These are phyloP conservation scores for Daphoenositta chrysoptera DNA, from an alignment of 2,113 vertebrate species.

Conservation along the genomic window DNA sequence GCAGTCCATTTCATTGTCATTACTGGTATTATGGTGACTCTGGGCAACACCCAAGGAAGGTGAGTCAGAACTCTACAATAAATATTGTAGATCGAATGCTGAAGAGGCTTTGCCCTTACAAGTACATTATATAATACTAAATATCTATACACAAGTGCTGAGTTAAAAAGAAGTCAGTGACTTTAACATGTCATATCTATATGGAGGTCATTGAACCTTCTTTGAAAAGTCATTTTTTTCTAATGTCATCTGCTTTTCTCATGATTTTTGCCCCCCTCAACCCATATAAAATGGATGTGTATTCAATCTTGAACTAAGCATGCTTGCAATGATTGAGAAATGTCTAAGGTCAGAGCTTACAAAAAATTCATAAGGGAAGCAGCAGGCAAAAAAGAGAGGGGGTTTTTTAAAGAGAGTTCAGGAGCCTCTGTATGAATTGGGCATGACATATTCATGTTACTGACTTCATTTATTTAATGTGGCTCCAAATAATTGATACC, in stretches of 20 bases:
- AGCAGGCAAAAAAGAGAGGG: slow-evolving; percentile 47
- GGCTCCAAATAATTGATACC: slow-evolving; percentile 59
- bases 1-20: slow-evolving; percentile 18
- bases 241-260: slow-evolving; percentile 63
- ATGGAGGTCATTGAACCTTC: slow-evolving; percentile 66
- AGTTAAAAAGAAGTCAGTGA: slow-evolving; percentile 68
- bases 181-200: slow-evolving; percentile 55
- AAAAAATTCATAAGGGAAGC: slow-evolving; percentile 62
- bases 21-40: slow-evolving; percentile 6
- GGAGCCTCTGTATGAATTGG: slow-evolving; percentile 47
- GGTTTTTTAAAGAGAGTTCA: slow-evolving; percentile 22
- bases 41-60: slow-evolving; percentile 38
- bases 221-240: slow-evolving; percentile 68
- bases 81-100: neutral
- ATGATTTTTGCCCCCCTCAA: slow-evolving; percentile 54
- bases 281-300: slow-evolving; percentile 56
- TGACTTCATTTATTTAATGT: slow-evolving; percentile 60
- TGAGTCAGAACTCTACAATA: slow-evolving; percentile 45
- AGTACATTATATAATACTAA: slow-evolving; percentile 63
- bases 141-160: slow-evolving; percentile 26
- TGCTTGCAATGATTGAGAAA: slow-evolving; percentile 65
- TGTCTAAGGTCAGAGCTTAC: slow-evolving; percentile 69
- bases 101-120: slow-evolving; percentile 58
- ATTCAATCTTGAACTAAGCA: slow-evolving; percentile 56
- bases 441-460: slow-evolving; percentile 61